These are phyloP conservation scores for Hemibagrus wyckioides DNA, from an alignment of 2,113 vertebrate genomes.

Conservation along the genomic window DNA sequence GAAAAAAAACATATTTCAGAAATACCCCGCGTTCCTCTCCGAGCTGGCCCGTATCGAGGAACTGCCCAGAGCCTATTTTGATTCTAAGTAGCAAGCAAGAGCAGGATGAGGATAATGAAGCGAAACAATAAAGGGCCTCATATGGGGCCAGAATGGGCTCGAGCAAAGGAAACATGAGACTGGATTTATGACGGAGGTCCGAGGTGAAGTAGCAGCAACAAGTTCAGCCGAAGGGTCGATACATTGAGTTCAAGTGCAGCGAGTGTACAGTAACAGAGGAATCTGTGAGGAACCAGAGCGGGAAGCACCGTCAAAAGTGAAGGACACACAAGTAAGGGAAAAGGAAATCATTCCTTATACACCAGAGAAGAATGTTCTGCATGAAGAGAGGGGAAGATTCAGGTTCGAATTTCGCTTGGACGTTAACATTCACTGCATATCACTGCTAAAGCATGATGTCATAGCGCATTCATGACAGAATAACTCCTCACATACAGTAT, in stretches of 20 bases:
- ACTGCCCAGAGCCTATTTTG: conserved; percentile 43
- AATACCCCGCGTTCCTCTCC: neutral
- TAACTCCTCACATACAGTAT: no score
- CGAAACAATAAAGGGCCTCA: conserved; percentile 53
- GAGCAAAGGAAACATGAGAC: conserved; percentile 45
- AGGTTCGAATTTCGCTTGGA: neutral
- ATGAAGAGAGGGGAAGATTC: neutral
- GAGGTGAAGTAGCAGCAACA: conserved; percentile 49
- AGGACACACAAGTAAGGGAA: conserved; percentile 6
- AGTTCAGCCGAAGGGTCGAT: conserved; percentile 39
- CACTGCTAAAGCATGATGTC: neutral
- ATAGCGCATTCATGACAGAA: neutral
- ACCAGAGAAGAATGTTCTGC: neutral
- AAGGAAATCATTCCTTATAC: conserved; percentile 9
- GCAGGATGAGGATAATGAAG: conserved; percentile 51
- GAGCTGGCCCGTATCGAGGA: conserved; percentile 13
- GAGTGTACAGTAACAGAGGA: conserved; percentile 30
- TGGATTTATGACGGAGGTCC: conserved; percentile 52
- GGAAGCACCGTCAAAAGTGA: conserved; percentile 3
- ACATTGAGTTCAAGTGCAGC: conserved; percentile 20
- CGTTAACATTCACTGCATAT: neutral
- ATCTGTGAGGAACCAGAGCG: conserved; percentile 7
- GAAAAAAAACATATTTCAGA: neutral
- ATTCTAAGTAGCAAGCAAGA: conserved; percentile 36
- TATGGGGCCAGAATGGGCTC: conserved; percentile 44